Evolutionary conservation across 2,797 vertebrate species (phyloP).

Genomic region (Gymnopithys bicolor): DNA sequence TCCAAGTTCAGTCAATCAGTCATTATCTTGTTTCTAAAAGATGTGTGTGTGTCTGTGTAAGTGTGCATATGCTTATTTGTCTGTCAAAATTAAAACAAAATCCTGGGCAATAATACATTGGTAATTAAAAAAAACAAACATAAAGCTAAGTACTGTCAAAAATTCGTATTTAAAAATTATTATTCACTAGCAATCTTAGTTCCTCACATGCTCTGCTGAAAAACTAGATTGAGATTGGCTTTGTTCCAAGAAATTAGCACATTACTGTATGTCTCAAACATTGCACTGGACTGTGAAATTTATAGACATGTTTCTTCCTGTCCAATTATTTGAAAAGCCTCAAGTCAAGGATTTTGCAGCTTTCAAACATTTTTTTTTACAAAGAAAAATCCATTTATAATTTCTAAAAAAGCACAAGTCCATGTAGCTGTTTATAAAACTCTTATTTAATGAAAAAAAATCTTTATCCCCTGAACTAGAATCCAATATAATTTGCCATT

Average conservation of each 20-base stretch:
- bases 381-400: slow-evolving; percentile 69
- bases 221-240: slow-evolving; percentile 58
- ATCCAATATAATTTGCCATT: slow-evolving; percentile 77
- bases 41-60: slow-evolving; percentile 33
- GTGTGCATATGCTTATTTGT: slow-evolving; percentile 46
- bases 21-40: slow-evolving; percentile 41
- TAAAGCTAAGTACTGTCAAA: slow-evolving; percentile 45
- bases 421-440: slow-evolving; percentile 77
- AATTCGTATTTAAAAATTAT: not conserved
- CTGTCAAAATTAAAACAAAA: slow-evolving; percentile 57
- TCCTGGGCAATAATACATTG: slow-evolving; percentile 58
- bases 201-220: slow-evolving; percentile 64
- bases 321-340: slow-evolving; percentile 70
- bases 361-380: slow-evolving; percentile 65
- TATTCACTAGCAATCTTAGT: slow-evolving; percentile 39
- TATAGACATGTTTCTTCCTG: slow-evolving; percentile 66
- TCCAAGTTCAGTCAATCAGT: slow-evolving; percentile 39
- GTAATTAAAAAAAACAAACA: not conserved
- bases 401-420: slow-evolving; percentile 84
- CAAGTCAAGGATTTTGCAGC: slow-evolving; percentile 77
- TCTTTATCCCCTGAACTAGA: slow-evolving; percentile 80
- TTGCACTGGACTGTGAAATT: slow-evolving; percentile 58
- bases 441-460: slow-evolving; percentile 71
- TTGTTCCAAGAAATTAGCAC: slow-evolving; percentile 52
- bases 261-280: slow-evolving; percentile 45